Evolutionary conservation across 2,888 invertebrate species (phyloP), one percentile per base, ranked within the genome.

Genomic region (Galerucella calmariensis): DNA sequence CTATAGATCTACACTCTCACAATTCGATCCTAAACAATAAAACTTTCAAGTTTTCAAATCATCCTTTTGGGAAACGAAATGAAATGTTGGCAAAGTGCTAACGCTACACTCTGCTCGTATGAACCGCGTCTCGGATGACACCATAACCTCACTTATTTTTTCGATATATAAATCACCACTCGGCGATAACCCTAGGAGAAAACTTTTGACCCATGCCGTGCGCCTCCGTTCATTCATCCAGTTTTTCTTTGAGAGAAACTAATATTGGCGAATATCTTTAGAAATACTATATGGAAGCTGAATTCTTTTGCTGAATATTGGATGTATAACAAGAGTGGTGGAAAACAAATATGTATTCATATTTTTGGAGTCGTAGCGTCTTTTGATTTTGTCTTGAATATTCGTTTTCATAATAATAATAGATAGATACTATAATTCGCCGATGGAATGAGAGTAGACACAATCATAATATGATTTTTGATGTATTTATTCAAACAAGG

Each of bases 61-160:
- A 58, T 51, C 56, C 58, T 44, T 58, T 44, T 12, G 71, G 65
- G 71, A 56, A 44, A 65, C 20, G 53, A 65, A 58, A 65, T 46
- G 51, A 71, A 27, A 71, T 58, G 46, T 65, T 65, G 66, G 65
- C 58, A n/a, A 58, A 44, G 56, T 20, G 44, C 41, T 35, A 62
- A 62, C 61, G 41, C 41, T 62, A 12, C n/a, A n/a, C 61, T 62
- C 41, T 10, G 41, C 61, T 62, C 41, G 20, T 41, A 16, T 14
- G 27, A 41, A 41, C 61, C 61, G 41, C n/a, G 27, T n/a, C 61
- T 62, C 35, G 6, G 12, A 14, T 62, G 61, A 62, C 61, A 62
- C 61, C 56, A 20, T 62, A 62, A 62, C 61, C 61, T 62, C 61
- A 62, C 61, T 62, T 62, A 41, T 62, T 35, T 62, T 56, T 62